Evolutionary conservation across 2,797 vertebrate genomes (phyloP).

Genomic region (Valencia hispanica): DNA sequence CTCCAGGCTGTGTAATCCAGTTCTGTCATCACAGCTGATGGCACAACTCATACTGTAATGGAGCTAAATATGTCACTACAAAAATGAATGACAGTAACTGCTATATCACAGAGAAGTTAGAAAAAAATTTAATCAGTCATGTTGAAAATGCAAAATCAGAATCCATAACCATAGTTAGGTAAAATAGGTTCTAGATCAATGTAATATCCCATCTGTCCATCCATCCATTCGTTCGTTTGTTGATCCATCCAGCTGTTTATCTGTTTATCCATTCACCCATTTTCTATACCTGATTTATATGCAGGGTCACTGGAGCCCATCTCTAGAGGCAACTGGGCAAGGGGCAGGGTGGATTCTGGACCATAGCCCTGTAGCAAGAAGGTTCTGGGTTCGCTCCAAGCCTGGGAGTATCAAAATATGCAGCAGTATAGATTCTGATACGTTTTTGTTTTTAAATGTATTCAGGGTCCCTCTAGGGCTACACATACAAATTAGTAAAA

Average conservation of each 20-base stretch:
- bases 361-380: background rate
- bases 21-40: no score
- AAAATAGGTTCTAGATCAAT: background rate
- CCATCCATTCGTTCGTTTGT: no score
- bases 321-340: background rate
- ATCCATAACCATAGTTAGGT: background rate
- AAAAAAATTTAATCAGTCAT: constrained; percentile 13
- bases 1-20: no score
- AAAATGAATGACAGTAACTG: constrained; percentile 16
- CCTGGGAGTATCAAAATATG: background rate
- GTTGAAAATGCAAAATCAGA: background rate
- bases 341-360: background rate
- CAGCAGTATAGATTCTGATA: background rate
- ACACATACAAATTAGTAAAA: background rate
- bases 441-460: background rate
- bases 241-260: no score
- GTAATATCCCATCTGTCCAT: background rate
- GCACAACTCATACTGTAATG: no score
- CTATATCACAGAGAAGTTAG: background rate
- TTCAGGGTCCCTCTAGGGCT: background rate
- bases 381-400: background rate
- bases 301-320: no score
- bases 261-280: background rate
- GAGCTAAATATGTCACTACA: constrained; percentile 10
- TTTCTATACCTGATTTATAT: background rate